Percentiles rank a stretch among this genome's conserved stretches.
These are phyloP conservation scores for Amblyopsis hoosieri DNA, from an alignment of 2,797 vertebrate species.

Conservation along the genomic window DNA sequence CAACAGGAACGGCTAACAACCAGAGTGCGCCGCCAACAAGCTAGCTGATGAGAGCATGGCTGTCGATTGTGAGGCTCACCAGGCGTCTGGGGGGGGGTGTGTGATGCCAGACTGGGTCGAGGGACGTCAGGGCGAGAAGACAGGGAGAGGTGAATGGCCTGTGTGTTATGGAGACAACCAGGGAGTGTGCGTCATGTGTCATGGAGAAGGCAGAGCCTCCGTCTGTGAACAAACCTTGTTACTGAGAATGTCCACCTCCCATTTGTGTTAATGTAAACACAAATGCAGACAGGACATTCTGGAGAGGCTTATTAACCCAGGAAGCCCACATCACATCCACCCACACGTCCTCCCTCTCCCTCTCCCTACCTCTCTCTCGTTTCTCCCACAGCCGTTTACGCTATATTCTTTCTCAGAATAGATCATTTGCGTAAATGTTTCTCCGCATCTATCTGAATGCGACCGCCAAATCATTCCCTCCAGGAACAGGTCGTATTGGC, in stretches of 20 bases:
- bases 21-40: too few species aligned
- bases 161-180: slow-evolving; percentile 16
- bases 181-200: slow-evolving; percentile 7
- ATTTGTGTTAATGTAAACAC: slow-evolving; percentile 34
- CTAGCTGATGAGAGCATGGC: too few species aligned
- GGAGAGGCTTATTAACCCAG: slow-evolving; percentile 21
- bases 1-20: too few species aligned
- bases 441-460: slow-evolving; percentile 41
- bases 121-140: slow-evolving; percentile 18
- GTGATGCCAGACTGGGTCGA: too few species aligned
- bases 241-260: slow-evolving; percentile 20
- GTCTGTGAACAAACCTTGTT: slow-evolving; percentile 8
- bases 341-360: slow-evolving; percentile 11
- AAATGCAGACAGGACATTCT: slow-evolving; percentile 37
- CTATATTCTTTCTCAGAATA: slow-evolving; percentile 21
- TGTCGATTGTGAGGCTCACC: too few species aligned
- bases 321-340: slow-evolving; percentile 14
- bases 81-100: too few species aligned
- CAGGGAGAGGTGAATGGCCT: slow-evolving; percentile 7
- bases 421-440: slow-evolving; percentile 36
- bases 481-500: slow-evolving; percentile 67
- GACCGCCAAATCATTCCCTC: slow-evolving; percentile 50
- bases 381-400: slow-evolving; percentile 8
- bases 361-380: slow-evolving; percentile 13
- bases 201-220: slow-evolving; percentile 8